Percentiles rank a stretch among this genome's conserved stretches.
Evolutionary conservation across 2,113 vertebrate genomes (phyloP).

Genomic region (Rattus rattus): DNA sequence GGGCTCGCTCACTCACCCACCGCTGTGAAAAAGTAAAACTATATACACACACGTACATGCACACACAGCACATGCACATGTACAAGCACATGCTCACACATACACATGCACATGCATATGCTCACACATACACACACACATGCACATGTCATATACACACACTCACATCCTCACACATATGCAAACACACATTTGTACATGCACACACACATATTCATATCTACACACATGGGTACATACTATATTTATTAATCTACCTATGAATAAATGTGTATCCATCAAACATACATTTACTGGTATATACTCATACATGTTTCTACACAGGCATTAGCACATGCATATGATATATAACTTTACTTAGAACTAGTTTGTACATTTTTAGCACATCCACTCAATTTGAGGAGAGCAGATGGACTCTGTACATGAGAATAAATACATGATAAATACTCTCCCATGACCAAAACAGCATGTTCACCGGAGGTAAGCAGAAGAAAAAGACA

Average conservation of each 20-base stretch:
- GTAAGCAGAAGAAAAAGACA: slow-evolving; percentile 3
- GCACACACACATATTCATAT: neutral
- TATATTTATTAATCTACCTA: neutral
- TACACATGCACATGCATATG: no score
- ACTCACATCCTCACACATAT: no score
- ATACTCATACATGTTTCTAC: neutral
- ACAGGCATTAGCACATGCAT: neutral
- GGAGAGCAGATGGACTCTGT: neutral
- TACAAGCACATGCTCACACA: neutral
- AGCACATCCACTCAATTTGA: neutral
- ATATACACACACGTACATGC: no score
- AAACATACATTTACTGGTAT: neutral
- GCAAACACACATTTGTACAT: neutral
- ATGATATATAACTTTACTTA: neutral
- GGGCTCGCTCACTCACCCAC: neutral
- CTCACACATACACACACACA: no score
- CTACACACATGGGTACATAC: neutral
- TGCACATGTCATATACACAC: no score
- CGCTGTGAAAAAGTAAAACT: neutral
- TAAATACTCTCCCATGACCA: slow-evolving; percentile 9
- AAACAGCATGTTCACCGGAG: neutral
- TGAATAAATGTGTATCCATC: neutral
- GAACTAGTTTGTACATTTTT: neutral
- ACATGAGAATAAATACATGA: neutral
- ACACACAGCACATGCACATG: no score